phyloP scores from a whole-genome alignment of 2,888 invertebrate species.

The Trichacis sp. region DNA sequence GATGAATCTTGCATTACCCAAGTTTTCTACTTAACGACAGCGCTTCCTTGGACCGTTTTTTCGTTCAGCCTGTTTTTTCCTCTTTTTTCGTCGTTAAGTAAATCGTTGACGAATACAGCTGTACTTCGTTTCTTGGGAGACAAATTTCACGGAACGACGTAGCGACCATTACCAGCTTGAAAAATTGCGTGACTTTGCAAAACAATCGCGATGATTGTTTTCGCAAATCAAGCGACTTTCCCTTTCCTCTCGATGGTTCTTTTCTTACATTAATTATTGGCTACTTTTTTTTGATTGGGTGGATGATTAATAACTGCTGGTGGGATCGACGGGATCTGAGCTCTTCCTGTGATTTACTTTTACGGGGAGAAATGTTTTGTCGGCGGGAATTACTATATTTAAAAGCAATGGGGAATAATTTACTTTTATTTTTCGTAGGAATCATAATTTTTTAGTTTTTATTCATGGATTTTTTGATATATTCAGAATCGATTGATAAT shows the following conservation, averaged over 20 bases:
- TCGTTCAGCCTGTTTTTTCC: conserved; percentile 20
- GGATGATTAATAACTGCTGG: conserved; percentile 55
- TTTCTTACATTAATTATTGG: conserved; percentile 38
- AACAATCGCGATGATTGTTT: conserved; percentile 25
- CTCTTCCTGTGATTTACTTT: conserved; percentile 18
- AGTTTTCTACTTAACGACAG: conserved; percentile 25
- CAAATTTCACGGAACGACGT: not conserved
- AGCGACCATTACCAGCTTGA: not conserved
- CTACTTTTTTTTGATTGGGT: conserved; percentile 39
- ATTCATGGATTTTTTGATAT: not conserved
- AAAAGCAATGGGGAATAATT: no score
- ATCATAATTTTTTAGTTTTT: no score
- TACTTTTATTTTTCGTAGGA: no score
- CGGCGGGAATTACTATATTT: not conserved
- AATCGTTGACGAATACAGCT: conserved; percentile 6
- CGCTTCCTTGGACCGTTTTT: conserved; percentile 12
- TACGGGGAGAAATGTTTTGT: not conserved
- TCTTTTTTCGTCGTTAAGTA: conserved; percentile 8
- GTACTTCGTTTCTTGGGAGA: not conserved
- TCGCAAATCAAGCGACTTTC: conserved; percentile 17
- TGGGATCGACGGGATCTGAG: conserved; percentile 50
- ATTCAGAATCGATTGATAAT: not conserved
- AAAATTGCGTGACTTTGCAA: not conserved
- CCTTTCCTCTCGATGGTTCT: conserved; percentile 24
- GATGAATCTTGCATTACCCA: conserved; percentile 31